Percentiles rank a stretch among this genome's conserved stretches.
Conservation (phyloP, 2,888 invertebrate species). For the Eueremaeus valkanovi region DNA sequence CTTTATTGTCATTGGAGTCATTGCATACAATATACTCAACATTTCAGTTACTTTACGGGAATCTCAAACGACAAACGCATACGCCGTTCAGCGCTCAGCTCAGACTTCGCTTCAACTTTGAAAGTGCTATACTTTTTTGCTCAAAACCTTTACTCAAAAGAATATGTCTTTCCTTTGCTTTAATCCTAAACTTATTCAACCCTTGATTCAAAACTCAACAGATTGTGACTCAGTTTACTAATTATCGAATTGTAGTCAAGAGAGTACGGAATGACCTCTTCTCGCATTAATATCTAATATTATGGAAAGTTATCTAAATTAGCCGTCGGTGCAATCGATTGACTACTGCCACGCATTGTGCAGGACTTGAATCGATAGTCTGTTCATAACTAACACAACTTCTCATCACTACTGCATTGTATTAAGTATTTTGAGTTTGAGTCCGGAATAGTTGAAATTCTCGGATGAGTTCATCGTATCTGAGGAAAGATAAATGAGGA, state of each 20-base stretch:
- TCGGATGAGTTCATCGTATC: constrained; percentile 31
- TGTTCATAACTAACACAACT: not conserved
- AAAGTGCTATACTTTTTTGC: not conserved
- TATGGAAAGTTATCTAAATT: too few relatives aligned
- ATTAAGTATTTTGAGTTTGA: not conserved
- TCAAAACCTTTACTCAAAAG: not conserved
- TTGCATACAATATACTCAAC: constrained; percentile 22
- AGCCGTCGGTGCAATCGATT: too few relatives aligned
- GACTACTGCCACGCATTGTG: not conserved
- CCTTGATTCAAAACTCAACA: too few relatives aligned
- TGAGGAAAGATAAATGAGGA: constrained; percentile 33
- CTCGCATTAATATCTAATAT: too few relatives aligned
- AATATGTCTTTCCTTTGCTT: not conserved
- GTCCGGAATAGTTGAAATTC: constrained; percentile 25
- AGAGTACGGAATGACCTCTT: too few relatives aligned
- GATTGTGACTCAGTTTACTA: not conserved
- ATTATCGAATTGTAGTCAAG: not conserved
- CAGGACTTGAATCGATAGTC: not conserved
- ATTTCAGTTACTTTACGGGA: not conserved
- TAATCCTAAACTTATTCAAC: too few relatives aligned
- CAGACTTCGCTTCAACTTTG: not conserved
- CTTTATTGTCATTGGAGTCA: constrained; percentile 32
- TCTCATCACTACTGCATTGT: not conserved
- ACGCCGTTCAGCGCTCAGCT: not conserved
- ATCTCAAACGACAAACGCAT: not conserved